A percentile compares a stretch with the other conserved stretches of the same genome.
Evolutionary conservation across 1,140 invertebrate genomes (phyloP).

Genomic region (Lethocerus indicus): DNA sequence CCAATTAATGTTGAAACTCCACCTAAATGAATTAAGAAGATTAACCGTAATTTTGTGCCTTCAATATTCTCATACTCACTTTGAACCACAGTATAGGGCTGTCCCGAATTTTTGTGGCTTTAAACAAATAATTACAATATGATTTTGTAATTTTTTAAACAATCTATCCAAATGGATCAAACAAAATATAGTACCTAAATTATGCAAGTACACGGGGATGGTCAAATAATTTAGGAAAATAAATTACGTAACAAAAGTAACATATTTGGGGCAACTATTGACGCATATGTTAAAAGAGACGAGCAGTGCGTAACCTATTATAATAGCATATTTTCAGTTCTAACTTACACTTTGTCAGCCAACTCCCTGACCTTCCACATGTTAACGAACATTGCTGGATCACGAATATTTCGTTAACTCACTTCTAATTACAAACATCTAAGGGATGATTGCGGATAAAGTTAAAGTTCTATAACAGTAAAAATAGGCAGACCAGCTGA

Average conservation of each 20-base stretch:
- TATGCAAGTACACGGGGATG: not conserved
- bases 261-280: conserved; percentile 3
- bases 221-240: not conserved
- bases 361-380: conserved; percentile 2
- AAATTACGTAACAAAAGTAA: not conserved
- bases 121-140: too few relatives aligned
- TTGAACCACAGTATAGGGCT: too few relatives aligned
- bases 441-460: not conserved
- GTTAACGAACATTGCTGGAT: not conserved
- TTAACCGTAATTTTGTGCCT: too few relatives aligned
- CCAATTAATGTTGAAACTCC: too few relatives aligned
- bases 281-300: too few relatives aligned
- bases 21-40: too few relatives aligned
- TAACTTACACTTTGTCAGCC: conserved; percentile 8
- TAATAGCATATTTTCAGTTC: too few relatives aligned
- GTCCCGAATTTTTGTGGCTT: too few relatives aligned
- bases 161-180: not conserved
- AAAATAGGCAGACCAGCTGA: not conserved
- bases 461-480: not conserved
- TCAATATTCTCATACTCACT: too few relatives aligned
- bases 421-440: not conserved
- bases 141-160: too few relatives aligned
- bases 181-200: not conserved
- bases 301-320: too few relatives aligned
- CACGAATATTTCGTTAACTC: conserved; percentile 4